phyloP scores from a whole-genome alignment of 2,797 vertebrate genomes.

The Crenuchus spilurus region DNA sequence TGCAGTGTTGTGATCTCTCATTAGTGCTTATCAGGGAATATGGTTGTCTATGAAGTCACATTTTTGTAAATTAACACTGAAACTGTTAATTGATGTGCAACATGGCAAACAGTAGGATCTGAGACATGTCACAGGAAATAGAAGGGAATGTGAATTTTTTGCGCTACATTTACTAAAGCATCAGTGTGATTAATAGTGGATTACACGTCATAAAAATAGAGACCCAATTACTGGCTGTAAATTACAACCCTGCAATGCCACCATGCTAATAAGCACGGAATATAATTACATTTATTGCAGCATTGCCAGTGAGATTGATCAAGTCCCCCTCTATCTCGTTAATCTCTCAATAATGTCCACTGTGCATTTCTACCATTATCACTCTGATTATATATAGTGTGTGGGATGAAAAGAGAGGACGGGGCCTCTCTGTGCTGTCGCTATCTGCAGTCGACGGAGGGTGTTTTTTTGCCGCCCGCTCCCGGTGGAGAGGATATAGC shows the following conservation, averaged over 20 bases:
- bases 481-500: conserved; percentile 76
- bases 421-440: conserved; percentile 54
- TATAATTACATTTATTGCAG: conserved; percentile 70
- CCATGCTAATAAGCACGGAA: conserved; percentile 81
- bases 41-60: neutral
- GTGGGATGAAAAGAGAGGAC: conserved; percentile 51
- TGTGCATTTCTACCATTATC: conserved; percentile 69
- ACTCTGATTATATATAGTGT: conserved; percentile 58
- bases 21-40: conserved; percentile 23
- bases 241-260: conserved; percentile 77
- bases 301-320: conserved; percentile 80
- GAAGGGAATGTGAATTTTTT: conserved; percentile 73
- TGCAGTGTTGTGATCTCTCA: neutral
- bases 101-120: conserved; percentile 61
- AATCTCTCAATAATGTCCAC: conserved; percentile 78
- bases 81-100: conserved; percentile 36
- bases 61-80: conserved; percentile 28
- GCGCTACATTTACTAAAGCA: conserved; percentile 79
- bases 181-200: conserved; percentile 80
- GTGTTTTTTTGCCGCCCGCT: conserved; percentile 61
- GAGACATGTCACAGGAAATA: conserved; percentile 73
- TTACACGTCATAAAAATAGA: conserved; percentile 81
- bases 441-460: conserved; percentile 59
- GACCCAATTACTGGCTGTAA: conserved; percentile 78
- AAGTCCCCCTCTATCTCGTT: conserved; percentile 74